Conservation (phyloP, 2,797 vertebrate genomes). For the Carapus acus region DNA sequence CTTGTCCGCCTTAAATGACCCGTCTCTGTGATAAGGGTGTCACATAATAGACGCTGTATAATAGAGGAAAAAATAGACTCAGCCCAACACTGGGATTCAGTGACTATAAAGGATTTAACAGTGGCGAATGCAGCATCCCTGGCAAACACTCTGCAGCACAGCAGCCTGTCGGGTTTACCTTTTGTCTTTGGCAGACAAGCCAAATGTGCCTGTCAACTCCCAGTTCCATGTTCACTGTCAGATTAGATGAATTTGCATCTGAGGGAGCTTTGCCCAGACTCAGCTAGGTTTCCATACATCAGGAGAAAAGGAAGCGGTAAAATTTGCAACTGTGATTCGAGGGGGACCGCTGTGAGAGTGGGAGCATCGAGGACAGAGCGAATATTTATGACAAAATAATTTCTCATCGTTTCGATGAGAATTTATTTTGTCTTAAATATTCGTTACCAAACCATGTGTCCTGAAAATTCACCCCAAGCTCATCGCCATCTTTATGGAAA, state of each 20-base stretch:
- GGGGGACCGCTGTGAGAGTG: no score
- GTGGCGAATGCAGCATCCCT: constrained; percentile 38
- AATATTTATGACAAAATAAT: no score
- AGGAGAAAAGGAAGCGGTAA: background rate
- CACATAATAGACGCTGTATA: constrained; percentile 3
- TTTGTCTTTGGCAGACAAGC: constrained; percentile 37
- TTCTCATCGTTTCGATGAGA: no score
- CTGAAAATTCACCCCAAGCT: no score
- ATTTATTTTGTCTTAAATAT: no score
- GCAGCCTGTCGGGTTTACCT: constrained; percentile 56
- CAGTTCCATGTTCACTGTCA: constrained; percentile 21
- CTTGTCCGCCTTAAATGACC: constrained; percentile 5
- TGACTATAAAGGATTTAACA: constrained; percentile 52
- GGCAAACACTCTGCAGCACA: constrained; percentile 46
- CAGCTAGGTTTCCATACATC: constrained; percentile 7
- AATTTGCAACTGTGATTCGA: background rate
- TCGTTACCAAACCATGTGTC: no score
- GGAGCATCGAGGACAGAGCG: no score
- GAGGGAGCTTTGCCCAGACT: constrained; percentile 11
- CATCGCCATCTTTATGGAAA: no score
- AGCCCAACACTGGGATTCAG: constrained; percentile 30
- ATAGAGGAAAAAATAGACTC: constrained; percentile 15
- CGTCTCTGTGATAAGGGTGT: constrained; percentile 13
- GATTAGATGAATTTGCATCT: constrained; percentile 9
- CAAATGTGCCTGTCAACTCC: constrained; percentile 42